phyloP scores from a whole-genome alignment of 2,888 invertebrate genomes.

The Rugalucina vietnamica region DNA sequence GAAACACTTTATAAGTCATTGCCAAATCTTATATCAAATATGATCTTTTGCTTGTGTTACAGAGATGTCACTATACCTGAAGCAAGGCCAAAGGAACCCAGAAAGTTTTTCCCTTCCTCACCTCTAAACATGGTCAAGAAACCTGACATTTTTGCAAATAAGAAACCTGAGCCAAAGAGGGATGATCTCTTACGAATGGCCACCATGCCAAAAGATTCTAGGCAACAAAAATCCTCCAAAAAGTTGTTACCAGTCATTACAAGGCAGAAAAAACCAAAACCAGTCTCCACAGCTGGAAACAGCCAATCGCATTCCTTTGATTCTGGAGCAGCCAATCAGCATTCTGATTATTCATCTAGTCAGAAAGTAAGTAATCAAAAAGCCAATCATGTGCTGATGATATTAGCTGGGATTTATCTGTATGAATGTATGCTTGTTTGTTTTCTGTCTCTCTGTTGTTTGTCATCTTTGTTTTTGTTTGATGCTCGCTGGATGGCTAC shows the following conservation, averaged over 20 bases:
- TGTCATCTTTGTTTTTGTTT: too few relatives aligned
- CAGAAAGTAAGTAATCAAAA: constrained; percentile 23
- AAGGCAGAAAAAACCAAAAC: constrained; percentile 53
- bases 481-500: too few relatives aligned
- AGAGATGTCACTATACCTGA: constrained; percentile 61
- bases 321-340: constrained; percentile 28
- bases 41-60: constrained; percentile 3
- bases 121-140: constrained; percentile 56
- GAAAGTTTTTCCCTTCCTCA: constrained; percentile 59
- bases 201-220: constrained; percentile 24
- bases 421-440: too few relatives aligned
- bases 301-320: constrained; percentile 32
- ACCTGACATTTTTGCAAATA: constrained; percentile 26
- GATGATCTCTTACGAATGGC: constrained; percentile 53
- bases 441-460: too few relatives aligned
- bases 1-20: too few relatives aligned
- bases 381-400: too few relatives aligned
- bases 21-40: too few relatives aligned
- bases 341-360: constrained; percentile 33
- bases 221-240: background rate
- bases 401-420: too few relatives aligned
- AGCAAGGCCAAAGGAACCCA: constrained; percentile 45
- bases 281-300: background rate
- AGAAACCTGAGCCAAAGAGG: constrained; percentile 14
- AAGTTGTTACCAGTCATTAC: constrained; percentile 52